These are phyloP conservation scores for Novumbra hubbsi DNA, from an alignment of 2,797 vertebrate species.

Conservation along the genomic window DNA sequence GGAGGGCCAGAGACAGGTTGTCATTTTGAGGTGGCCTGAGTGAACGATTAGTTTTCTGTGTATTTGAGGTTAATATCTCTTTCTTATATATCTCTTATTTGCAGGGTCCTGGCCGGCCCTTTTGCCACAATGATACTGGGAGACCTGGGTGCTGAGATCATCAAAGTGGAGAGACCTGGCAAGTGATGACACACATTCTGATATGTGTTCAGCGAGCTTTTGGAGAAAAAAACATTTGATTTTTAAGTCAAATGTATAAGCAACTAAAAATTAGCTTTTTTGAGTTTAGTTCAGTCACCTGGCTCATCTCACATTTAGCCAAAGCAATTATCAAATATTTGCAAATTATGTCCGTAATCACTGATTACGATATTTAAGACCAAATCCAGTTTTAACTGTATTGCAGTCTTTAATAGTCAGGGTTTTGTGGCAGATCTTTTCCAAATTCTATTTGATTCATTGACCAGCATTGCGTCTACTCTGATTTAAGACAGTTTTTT, in stretches of 20 bases:
- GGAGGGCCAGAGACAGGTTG: neutral
- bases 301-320: too few species aligned
- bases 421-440: too few species aligned
- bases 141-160: constrained; percentile 92
- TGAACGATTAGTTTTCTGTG: neutral
- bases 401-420: too few species aligned
- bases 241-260: neutral
- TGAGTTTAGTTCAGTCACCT: neutral
- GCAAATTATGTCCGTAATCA: too few species aligned
- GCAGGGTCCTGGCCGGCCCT: constrained; percentile 90
- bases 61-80: neutral
- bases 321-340: too few species aligned
- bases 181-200: constrained; percentile 36
- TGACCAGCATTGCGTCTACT: too few species aligned
- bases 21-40: neutral
- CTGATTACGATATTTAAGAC: too few species aligned
- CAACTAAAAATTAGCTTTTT: neutral
- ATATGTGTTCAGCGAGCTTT: neutral
- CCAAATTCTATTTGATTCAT: too few species aligned
- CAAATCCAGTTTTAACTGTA: too few species aligned
- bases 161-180: constrained; percentile 95
- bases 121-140: constrained; percentile 96
- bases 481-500: too few species aligned
- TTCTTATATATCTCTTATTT: constrained; percentile 19
- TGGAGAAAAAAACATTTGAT: neutral